These are phyloP conservation scores for Bombus superbus DNA, from an alignment of 1,140 invertebrate genomes.

Conservation along the genomic window DNA sequence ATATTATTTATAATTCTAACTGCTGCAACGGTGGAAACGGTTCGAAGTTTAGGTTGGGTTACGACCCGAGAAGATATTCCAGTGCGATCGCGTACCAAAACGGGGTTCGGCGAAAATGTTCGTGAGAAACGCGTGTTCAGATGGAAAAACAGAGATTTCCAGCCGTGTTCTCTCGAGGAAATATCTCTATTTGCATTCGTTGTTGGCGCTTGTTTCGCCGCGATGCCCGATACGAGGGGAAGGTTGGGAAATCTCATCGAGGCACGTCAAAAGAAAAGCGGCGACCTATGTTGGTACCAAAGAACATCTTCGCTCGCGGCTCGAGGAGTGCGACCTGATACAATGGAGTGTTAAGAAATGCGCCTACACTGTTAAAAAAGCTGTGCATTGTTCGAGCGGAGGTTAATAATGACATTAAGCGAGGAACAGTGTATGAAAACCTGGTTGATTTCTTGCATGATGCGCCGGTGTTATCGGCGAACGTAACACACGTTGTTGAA, in stretches of 20 bases:
- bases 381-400: constrained; percentile 21
- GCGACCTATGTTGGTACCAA: background rate
- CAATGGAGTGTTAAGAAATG: constrained; percentile 49
- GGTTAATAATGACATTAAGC: constrained; percentile 50
- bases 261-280: constrained; percentile 20
- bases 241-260: constrained; percentile 35
- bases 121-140: constrained; percentile 2
- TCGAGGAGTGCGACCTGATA: background rate
- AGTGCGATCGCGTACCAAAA: background rate
- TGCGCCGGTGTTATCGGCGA: background rate
- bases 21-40: background rate
- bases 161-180: background rate
- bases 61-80: background rate
- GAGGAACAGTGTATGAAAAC: constrained; percentile 5
- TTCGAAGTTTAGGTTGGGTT: background rate
- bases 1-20: background rate
- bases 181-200: constrained; percentile 24
- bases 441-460: background rate
- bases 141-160: constrained; percentile 18
- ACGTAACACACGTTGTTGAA: too few relatives aligned
- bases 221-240: background rate
- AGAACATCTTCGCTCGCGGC: constrained; percentile 13
- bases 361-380: constrained; percentile 10
- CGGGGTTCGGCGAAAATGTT: background rate
- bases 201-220: constrained; percentile 4